These are phyloP conservation scores for Myotis planiceps DNA, from an alignment of 2,797 vertebrate species.

Conservation along the genomic window DNA sequence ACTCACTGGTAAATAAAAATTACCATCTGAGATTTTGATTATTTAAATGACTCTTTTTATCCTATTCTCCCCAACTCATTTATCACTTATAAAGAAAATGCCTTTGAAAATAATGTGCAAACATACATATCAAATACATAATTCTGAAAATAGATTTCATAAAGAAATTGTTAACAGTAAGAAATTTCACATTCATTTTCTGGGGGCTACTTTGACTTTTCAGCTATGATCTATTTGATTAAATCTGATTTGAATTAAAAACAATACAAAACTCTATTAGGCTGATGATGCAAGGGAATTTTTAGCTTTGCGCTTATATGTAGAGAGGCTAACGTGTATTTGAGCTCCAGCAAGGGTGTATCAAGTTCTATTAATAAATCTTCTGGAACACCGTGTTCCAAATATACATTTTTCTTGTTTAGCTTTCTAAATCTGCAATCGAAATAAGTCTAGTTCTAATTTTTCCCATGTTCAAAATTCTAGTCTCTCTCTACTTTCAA, in stretches of 20 bases:
- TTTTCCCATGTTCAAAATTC: conserved; percentile 24
- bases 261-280: background rate
- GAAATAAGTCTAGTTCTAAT: conserved; percentile 23
- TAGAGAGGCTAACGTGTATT: background rate
- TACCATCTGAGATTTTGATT: conserved; percentile 14
- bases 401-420: conserved; percentile 46
- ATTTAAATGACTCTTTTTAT: conserved; percentile 4
- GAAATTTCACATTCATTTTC: background rate
- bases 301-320: conserved; percentile 8
- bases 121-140: background rate
- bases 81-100: background rate
- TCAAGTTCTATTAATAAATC: conserved; percentile 21
- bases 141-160: conserved; percentile 14
- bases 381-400: background rate
- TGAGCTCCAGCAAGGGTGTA: background rate
- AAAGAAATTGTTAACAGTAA: background rate
- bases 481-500: conserved; percentile 12
- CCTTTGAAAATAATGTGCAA: conserved; percentile 12
- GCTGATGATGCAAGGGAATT: background rate
- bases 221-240: background rate
- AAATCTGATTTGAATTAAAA: conserved; percentile 37
- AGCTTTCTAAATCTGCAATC: conserved; percentile 31
- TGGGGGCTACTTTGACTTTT: background rate
- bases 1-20: conserved; percentile 21
- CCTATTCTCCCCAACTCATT: background rate